Evolutionary conservation across 2,797 vertebrate species (phyloP).

Genomic region (Melanotaenia maccullochi): DNA sequence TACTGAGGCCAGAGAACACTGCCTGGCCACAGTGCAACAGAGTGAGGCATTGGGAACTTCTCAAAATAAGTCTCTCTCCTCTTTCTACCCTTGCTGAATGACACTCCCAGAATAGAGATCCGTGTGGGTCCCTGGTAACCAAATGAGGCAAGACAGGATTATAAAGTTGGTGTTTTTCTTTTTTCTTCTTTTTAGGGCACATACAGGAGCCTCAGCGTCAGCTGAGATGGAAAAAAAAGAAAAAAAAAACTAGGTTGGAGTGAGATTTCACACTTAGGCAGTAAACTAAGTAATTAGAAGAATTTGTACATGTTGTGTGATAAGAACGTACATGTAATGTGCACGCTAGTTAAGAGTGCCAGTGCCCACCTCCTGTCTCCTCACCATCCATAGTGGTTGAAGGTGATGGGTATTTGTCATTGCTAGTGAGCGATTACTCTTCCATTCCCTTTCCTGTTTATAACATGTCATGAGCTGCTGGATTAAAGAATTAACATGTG

Average conservation of each 20-base stretch:
- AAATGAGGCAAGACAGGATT: slow-evolving; percentile 70
- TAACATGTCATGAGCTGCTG: slow-evolving; percentile 67
- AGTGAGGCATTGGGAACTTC: slow-evolving; percentile 57
- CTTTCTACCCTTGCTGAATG: slow-evolving; percentile 76
- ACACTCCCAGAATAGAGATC: slow-evolving; percentile 79
- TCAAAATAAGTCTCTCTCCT: slow-evolving; percentile 68
- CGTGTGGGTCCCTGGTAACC: slow-evolving; percentile 64
- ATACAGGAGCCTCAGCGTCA: slow-evolving; percentile 54
- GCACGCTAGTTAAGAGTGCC: slow-evolving; percentile 52
- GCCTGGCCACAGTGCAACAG: slow-evolving; percentile 56
- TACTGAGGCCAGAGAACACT: slow-evolving; percentile 77
- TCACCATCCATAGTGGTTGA: slow-evolving; percentile 38
- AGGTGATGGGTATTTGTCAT: slow-evolving; percentile 77
- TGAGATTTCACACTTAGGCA: slow-evolving; percentile 49
- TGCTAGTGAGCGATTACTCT: slow-evolving; percentile 76
- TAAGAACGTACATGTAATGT: slow-evolving; percentile 20
- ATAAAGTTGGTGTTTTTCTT: slow-evolving; percentile 56
- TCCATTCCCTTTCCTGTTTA: slow-evolving; percentile 66
- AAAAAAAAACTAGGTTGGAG: slow-evolving; percentile 44
- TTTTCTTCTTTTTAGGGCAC: slow-evolving; percentile 55
- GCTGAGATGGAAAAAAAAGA: slow-evolving; percentile 11
- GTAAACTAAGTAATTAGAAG: slow-evolving; percentile 71
- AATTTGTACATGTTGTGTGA: slow-evolving; percentile 27
- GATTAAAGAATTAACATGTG: slow-evolving; percentile 81
- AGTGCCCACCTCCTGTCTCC: slow-evolving; percentile 32